phyloP scores from a whole-genome alignment of 2,113 vertebrate genomes.

The Planiliza haematocheilus region DNA sequence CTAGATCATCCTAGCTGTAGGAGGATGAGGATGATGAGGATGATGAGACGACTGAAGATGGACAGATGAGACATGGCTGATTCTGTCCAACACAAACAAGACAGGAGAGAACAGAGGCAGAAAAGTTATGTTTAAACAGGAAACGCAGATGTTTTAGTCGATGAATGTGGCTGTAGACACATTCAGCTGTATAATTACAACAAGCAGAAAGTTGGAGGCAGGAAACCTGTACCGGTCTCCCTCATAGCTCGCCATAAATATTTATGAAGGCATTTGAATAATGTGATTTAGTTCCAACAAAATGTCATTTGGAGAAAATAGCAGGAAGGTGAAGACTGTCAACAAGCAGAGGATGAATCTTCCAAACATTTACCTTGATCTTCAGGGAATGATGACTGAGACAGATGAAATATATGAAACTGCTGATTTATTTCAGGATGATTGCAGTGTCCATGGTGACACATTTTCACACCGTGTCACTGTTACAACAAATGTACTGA shows the following conservation, averaged over 20 bases:
- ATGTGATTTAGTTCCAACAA: conserved; percentile 47
- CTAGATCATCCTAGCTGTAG: too few species aligned
- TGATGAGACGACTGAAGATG: too few species aligned
- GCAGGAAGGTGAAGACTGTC: conserved; percentile 15
- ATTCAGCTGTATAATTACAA: too few species aligned
- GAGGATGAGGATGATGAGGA: too few species aligned
- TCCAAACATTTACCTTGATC: not conserved
- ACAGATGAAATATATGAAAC: not conserved
- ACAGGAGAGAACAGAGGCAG: too few species aligned
- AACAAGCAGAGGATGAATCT: conserved; percentile 12
- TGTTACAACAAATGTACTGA: too few species aligned
- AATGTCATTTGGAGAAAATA: conserved; percentile 34
- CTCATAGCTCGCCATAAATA: conserved; percentile 38
- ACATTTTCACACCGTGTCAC: too few species aligned
- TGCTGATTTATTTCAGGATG: not conserved
- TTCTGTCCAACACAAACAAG: too few species aligned
- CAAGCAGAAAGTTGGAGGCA: not conserved
- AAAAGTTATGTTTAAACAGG: too few species aligned
- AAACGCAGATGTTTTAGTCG: too few species aligned
- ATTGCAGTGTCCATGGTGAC: conserved; percentile 3
- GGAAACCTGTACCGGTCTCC: not conserved
- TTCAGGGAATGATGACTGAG: not conserved
- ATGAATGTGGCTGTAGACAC: too few species aligned
- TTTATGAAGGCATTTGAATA: conserved; percentile 54
- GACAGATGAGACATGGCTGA: too few species aligned